phyloP scores from a whole-genome alignment of 2,888 invertebrate genomes.

The Nemotelus pantherinus region DNA sequence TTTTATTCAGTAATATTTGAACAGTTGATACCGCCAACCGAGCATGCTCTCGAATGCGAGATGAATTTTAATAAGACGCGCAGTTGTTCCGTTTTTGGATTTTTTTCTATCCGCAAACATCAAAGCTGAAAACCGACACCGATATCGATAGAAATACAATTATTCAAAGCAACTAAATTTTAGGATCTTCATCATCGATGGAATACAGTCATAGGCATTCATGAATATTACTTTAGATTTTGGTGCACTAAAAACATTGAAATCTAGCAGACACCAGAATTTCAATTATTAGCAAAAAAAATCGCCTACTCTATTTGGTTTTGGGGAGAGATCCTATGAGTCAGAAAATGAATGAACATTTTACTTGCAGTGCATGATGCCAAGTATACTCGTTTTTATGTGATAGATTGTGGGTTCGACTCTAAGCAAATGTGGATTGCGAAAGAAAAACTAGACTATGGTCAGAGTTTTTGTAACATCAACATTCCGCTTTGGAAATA shows the following conservation, averaged over 20 bases:
- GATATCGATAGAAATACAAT: neutral
- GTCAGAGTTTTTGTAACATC: no score
- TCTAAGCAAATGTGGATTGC: no score
- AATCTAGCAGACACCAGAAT: neutral
- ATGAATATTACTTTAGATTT: constrained; percentile 5
- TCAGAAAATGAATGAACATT: no score
- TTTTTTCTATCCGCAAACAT: neutral
- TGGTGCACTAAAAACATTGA: constrained; percentile 6
- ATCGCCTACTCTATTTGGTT: no score
- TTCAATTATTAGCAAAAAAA: no score
- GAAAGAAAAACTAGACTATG: no score
- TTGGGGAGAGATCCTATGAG: no score
- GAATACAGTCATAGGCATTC: neutral
- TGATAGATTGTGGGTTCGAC: no score
- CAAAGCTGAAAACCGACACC: constrained; percentile 16
- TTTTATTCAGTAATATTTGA: constrained; percentile 9
- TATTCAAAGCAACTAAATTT: constrained; percentile 3
- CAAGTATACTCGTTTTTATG: no score
- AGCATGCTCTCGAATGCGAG: neutral
- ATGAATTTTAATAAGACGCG: constrained; percentile 1
- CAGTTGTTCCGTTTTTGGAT: constrained; percentile 3
- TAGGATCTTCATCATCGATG: neutral
- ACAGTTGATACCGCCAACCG: constrained; percentile 28
- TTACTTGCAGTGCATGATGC: no score
- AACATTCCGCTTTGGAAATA: no score